These are phyloP conservation scores for Gymnothorax javanicus DNA, from an alignment of 2,797 vertebrate species.

Conservation along the genomic window DNA sequence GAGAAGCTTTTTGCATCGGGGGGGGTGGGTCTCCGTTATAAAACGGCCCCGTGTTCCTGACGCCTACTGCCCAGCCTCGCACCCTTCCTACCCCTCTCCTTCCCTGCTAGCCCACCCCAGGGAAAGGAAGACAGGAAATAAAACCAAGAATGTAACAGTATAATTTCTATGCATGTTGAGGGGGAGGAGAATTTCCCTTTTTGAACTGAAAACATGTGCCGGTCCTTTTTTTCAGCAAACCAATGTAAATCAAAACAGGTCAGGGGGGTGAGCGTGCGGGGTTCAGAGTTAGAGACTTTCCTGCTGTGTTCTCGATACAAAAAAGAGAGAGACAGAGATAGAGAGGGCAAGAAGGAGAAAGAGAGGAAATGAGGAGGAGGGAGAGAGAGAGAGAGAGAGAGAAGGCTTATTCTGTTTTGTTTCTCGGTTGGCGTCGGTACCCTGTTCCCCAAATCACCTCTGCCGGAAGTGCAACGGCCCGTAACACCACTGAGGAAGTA, in stretches of 20 bases:
- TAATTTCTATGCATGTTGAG: background rate
- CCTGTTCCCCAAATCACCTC: background rate
- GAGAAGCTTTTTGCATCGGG: background rate
- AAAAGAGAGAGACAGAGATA: background rate
- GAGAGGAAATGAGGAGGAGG: background rate
- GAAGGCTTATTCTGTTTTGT: background rate
- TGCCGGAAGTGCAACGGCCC: background rate
- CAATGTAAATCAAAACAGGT: background rate
- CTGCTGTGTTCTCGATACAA: constrained; percentile 33
- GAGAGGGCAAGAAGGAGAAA: background rate
- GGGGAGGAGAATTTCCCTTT: background rate
- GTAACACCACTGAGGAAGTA: background rate
- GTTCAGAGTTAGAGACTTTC: background rate
- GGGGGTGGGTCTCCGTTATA: background rate
- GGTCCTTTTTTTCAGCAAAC: too few relatives aligned
- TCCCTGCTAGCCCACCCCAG: too few relatives aligned
- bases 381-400: constrained; percentile 40
- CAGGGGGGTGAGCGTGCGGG: background rate
- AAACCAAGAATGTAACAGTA: background rate
- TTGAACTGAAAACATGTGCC: background rate
- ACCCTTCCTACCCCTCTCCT: too few relatives aligned
- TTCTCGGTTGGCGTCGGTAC: background rate
- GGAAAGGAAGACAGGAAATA: background rate
- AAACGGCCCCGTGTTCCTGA: background rate
- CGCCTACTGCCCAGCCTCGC: too few relatives aligned